Conservation (phyloP, 2,888 invertebrate species). For the Aphidoletes aphidimyza region DNA sequence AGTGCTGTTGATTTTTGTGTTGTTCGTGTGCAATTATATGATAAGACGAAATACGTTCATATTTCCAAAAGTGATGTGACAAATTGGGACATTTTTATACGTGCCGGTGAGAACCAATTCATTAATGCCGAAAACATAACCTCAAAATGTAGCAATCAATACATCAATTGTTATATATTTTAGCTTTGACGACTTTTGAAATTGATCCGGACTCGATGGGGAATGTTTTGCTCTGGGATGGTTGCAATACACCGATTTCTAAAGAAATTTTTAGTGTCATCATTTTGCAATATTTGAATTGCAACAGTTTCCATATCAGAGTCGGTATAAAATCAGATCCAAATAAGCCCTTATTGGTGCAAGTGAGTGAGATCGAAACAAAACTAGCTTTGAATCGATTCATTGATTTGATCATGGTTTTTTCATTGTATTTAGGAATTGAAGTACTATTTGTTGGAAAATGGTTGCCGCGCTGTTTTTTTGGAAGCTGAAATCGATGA, state of each 20-base stretch:
- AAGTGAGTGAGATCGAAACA: neutral
- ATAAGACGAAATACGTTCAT: neutral
- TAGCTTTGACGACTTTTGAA: neutral
- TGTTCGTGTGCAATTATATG: neutral
- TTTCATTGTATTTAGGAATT: neutral
- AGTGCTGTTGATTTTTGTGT: neutral
- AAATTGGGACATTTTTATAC: neutral
- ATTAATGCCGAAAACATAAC: neutral
- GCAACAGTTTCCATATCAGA: neutral
- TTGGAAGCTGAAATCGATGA: neutral
- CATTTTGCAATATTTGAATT: neutral
- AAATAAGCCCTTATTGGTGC: neutral
- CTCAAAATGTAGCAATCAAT: neutral
- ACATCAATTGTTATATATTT: neutral
- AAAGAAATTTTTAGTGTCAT: neutral
- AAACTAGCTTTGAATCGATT: neutral
- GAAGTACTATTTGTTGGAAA: neutral
- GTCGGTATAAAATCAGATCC: neutral
- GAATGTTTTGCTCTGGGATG: neutral
- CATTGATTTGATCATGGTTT: neutral
- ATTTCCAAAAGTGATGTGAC: neutral
- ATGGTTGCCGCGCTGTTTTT: neutral
- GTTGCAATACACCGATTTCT: neutral
- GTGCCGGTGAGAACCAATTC: neutral
- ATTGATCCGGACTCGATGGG: neutral